Percentiles rank a stretch among this genome's conserved stretches.
phyloP scores from a whole-genome alignment of 2,888 invertebrate genomes.

The Germaria angustata region DNA sequence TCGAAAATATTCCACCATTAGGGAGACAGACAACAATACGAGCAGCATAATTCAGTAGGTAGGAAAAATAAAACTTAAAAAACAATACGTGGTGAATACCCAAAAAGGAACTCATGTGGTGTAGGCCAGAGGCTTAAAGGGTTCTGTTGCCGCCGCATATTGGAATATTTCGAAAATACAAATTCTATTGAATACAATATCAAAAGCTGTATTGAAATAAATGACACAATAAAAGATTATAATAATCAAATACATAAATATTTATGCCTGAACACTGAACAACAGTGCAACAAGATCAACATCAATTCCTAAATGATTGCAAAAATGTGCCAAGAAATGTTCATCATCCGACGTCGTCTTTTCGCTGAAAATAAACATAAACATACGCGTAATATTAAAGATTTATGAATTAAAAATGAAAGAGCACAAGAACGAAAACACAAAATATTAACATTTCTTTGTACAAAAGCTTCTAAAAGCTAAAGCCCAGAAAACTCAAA shows the following conservation, averaged over 20 bases:
- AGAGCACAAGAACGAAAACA: background rate
- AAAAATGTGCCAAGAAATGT: constrained; percentile 16
- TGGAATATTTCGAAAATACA: constrained; percentile 41
- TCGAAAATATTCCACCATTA: constrained; percentile 17
- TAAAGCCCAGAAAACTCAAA: background rate
- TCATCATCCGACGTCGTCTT: background rate
- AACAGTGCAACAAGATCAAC: constrained; percentile 4
- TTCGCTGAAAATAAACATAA: constrained; percentile 19
- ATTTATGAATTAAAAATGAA: constrained; percentile 57
- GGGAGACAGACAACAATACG: constrained; percentile 62
- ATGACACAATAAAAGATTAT: constrained; percentile 66
- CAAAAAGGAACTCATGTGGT: constrained; percentile 58
- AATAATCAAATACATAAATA: constrained; percentile 65
- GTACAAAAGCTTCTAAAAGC: background rate
- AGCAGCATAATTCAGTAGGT: constrained; percentile 19
- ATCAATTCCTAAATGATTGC: background rate
- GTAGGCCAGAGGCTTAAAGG: constrained; percentile 50
- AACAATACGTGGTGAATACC: background rate
- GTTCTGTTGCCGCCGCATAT: constrained; percentile 55
- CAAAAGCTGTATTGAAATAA: constrained; percentile 60
- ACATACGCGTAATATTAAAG: constrained; percentile 62
- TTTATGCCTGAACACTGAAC: constrained; percentile 26
- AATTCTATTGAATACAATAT: constrained; percentile 56
- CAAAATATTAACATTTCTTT: constrained; percentile 34
- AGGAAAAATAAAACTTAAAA: background rate